These are phyloP conservation scores for Daphoenositta chrysoptera DNA, from an alignment of 2,113 vertebrate species.

Conservation along the genomic window DNA sequence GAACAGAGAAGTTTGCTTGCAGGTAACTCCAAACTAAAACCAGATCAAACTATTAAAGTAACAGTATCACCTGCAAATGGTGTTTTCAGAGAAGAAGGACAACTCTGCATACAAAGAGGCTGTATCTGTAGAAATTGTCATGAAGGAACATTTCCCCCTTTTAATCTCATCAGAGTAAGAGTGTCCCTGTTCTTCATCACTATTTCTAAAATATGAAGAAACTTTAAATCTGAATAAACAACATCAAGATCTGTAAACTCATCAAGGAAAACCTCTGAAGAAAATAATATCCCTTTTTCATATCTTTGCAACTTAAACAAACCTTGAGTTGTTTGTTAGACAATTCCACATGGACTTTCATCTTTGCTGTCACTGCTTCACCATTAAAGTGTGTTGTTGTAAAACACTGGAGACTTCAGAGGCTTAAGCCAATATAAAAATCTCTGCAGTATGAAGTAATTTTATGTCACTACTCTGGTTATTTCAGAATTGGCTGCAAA, in stretches of 20 bases:
- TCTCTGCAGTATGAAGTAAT: constrained; percentile 33
- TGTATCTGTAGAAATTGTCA: not conserved
- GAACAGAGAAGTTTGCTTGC: not conserved
- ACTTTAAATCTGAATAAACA: not conserved
- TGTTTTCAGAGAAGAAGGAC: not conserved
- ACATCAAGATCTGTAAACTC: not conserved
- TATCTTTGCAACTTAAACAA: not conserved
- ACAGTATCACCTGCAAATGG: not conserved
- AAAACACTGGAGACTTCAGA: constrained; percentile 40
- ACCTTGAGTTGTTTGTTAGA: not conserved
- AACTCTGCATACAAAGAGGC: not conserved
- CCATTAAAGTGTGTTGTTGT: not conserved
- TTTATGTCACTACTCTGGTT: constrained; percentile 24
- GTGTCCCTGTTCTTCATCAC: not conserved
- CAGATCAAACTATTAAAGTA: not conserved
- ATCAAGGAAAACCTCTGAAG: not conserved
- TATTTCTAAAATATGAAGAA: not conserved
- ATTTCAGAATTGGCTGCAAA: constrained; percentile 49
- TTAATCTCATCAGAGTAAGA: not conserved
- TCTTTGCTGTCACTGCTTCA: not conserved
- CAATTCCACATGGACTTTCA: not conserved
- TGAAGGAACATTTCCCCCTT: not conserved
- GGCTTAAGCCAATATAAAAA: constrained; percentile 36
- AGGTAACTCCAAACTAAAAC: not conserved
- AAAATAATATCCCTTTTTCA: not conserved